phyloP scores from a whole-genome alignment of 1,140 invertebrate genomes.

The Aradophagus sp. region DNA sequence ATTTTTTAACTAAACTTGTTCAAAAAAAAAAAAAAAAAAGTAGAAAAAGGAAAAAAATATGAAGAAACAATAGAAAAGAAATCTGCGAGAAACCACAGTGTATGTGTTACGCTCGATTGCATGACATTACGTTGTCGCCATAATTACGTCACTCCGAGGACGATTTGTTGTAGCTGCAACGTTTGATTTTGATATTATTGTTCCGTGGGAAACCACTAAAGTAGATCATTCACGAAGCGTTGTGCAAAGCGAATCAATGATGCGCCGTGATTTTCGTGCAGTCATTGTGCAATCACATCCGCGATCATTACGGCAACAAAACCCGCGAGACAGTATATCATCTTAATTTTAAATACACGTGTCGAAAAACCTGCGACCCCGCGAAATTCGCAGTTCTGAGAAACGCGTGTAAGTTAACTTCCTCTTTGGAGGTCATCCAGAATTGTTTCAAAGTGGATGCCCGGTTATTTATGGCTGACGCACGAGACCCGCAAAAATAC shows the following conservation, averaged over 20 bases:
- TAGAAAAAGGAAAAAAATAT: too few relatives aligned
- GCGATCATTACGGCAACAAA: not conserved
- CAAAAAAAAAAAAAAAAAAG: too few relatives aligned
- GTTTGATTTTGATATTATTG: constrained; percentile 5
- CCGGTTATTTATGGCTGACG: constrained; percentile 52
- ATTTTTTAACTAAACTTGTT: too few relatives aligned
- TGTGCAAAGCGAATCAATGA: constrained; percentile 12
- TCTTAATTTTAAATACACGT: too few relatives aligned
- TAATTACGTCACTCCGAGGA: constrained; percentile 17
- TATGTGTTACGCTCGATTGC: constrained; percentile 16
- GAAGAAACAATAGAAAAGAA: too few relatives aligned
- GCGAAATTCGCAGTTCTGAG: constrained; percentile 28
- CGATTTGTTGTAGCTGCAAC: not conserved
- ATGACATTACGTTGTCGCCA: constrained; percentile 19
- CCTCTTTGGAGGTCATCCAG: constrained; percentile 62
- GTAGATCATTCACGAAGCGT: constrained; percentile 5
- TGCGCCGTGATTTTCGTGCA: constrained; percentile 17
- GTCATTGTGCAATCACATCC: constrained; percentile 5
- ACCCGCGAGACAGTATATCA: too few relatives aligned
- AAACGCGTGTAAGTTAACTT: constrained; percentile 46
- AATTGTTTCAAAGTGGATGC: constrained; percentile 63
- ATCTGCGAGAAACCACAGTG: constrained; percentile 6
- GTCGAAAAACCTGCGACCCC: constrained; percentile 1
- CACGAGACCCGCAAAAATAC: constrained; percentile 37
- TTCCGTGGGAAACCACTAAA: constrained; percentile 12